Evolutionary conservation across 92 coral and sea anemone species (phyloP), one percentile per base, ranked within the genome.

Genomic region (Paramuricea clavata): DNA sequence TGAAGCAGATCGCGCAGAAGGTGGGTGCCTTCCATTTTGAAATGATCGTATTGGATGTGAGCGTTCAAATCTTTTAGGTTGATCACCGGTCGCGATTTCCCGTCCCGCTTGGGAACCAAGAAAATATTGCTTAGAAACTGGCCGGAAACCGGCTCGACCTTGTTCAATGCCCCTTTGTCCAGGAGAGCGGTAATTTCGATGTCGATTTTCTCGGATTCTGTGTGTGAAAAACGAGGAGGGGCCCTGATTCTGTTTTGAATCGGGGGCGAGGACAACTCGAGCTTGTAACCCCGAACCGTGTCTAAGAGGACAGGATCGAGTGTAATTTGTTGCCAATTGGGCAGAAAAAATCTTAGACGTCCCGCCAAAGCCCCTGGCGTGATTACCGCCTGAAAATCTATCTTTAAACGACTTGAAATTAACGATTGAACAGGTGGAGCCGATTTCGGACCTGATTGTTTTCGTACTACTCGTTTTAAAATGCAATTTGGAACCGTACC

Each of bases 1-100:
- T 50, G 59, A 12, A 50, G 16, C 17, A 4, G 59, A 19, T n/a
- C n/a, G n/a, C n/a, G n/a, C n/a, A n/a, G n/a, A n/a, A 92, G 90
- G 85, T 69, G 43, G n/a, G n/a, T n/a, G n/a, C n/a, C n/a, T n/a
- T n/a, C n/a, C n/a, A n/a, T n/a, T n/a, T n/a, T n/a, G n/a, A 69
- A 69, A 69, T 69, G 76, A 19, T 69, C 9, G 43, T 69, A 28
- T 8, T 28, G 44, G 12, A 69, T n/a, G 0, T 0, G 9, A 5
- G 39, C 76, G 30, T 69, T 69, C 26, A 69, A n/a, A 19, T 69
- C 43, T 32, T 69, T 69, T 9, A 31, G 44, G 32, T 69, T 69
- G 25, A 69, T 34, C n/a, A 69, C 43, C 17, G 43, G 76, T 16
- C 44, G 41, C 6, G 25, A 28, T 10, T 5, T 69, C 4, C 76